Evolutionary conservation across 2,888 invertebrate species (phyloP).

Genomic region (Drosophila sordidula): DNA sequence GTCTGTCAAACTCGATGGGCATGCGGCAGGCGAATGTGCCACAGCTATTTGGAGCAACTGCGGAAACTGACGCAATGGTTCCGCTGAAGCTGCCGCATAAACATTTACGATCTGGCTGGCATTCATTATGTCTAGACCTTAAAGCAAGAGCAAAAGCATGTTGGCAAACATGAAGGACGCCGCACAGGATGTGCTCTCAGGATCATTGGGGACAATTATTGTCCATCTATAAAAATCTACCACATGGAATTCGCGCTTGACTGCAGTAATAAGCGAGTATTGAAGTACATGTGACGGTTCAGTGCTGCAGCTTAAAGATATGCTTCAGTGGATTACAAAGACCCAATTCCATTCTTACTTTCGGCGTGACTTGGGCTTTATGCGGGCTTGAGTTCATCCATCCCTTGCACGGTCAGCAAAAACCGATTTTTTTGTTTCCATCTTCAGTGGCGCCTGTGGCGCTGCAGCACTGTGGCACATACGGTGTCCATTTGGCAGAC

Average conservation of each 20-base stretch:
- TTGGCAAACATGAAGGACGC: constrained; percentile 45
- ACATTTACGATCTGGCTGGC: constrained; percentile 60
- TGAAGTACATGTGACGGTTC: not conserved
- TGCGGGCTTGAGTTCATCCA: not conserved
- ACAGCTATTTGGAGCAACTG: constrained; percentile 32
- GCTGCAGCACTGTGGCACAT: constrained; percentile 34
- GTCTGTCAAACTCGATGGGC: constrained; percentile 26
- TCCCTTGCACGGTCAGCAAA: constrained; percentile 40
- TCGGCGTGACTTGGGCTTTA: not conserved
- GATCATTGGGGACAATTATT: constrained; percentile 19
- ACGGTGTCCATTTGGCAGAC: constrained; percentile 55
- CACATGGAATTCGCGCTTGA: constrained; percentile 11
- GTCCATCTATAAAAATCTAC: constrained; percentile 3
- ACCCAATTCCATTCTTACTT: constrained; percentile 7
- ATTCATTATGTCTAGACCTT: constrained; percentile 33
- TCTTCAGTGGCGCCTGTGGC: constrained; percentile 1
- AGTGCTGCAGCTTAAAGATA: constrained; percentile 6
- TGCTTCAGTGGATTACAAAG: constrained; percentile 3
- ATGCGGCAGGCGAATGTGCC: constrained; percentile 19
- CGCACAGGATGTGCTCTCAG: constrained; percentile 16
- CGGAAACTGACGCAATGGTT: constrained; percentile 25
- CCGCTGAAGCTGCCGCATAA: constrained; percentile 38
- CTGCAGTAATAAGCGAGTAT: constrained; percentile 19
- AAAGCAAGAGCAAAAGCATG: constrained; percentile 39
- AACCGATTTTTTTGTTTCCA: not conserved